phyloP scores from a whole-genome alignment of 1,140 invertebrate species.

The Artemia franciscana region DNA sequence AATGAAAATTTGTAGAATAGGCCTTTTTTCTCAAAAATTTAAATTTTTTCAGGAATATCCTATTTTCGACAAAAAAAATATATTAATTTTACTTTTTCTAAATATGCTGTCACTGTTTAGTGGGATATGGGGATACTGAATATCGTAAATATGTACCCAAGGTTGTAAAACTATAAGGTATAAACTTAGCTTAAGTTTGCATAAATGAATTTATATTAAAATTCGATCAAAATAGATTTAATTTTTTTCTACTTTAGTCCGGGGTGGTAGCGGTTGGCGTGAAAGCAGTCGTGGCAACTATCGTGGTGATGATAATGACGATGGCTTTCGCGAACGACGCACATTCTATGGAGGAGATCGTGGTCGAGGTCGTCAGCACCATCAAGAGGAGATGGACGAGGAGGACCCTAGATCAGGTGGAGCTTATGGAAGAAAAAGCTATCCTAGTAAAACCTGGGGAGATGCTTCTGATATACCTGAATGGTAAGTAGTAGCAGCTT shows the following conservation, averaged over 20 bases:
- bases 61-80: conserved; percentile 2
- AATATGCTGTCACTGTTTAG: too few relatives aligned
- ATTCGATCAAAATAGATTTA: too few relatives aligned
- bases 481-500: conserved; percentile 1
- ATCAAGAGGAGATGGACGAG: conserved; percentile 19
- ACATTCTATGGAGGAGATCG: conserved; percentile 6
- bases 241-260: too few relatives aligned
- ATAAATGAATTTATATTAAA: too few relatives aligned
- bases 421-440: conserved; percentile 24
- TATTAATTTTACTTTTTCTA: background rate
- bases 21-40: too few relatives aligned
- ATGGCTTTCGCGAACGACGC: conserved; percentile 6
- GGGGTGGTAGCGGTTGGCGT: conserved; percentile 27
- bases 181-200: too few relatives aligned
- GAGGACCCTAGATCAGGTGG: conserved; percentile 37
- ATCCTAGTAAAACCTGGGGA: background rate
- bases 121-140: too few relatives aligned
- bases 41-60: too few relatives aligned
- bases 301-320: conserved; percentile 1
- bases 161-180: too few relatives aligned
- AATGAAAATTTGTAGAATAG: too few relatives aligned
- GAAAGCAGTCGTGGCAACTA: conserved; percentile 25
- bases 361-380: conserved; percentile 11
- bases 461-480: background rate
- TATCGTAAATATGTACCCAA: too few relatives aligned